phyloP scores from a whole-genome alignment of 2,113 vertebrate genomes.

The Apeltes quadracus region DNA sequence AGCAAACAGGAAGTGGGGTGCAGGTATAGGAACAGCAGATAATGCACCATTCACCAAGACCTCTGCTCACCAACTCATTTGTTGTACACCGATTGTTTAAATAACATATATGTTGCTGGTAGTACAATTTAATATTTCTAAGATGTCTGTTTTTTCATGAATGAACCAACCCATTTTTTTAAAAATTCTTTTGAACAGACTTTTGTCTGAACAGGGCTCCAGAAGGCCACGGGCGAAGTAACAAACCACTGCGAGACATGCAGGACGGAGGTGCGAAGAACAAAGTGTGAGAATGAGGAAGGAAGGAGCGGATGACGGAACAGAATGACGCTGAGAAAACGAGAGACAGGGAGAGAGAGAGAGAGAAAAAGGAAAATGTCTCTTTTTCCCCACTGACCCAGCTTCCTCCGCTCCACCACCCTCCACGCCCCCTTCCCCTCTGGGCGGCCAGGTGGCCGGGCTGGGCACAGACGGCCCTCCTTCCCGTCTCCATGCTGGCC shows the following conservation, averaged over 20 bases:
- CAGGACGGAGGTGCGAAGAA: constrained; percentile 18
- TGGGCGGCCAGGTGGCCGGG: constrained; percentile 76
- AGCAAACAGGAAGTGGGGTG: constrained; percentile 27
- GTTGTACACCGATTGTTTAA: not conserved
- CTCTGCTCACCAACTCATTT: not conserved
- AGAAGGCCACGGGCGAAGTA: not conserved
- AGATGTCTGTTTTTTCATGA: not conserved
- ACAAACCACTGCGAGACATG: not conserved
- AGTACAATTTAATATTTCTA: not conserved
- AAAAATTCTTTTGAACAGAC: not conserved
- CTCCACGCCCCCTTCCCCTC: constrained; percentile 73
- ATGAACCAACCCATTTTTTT: not conserved
- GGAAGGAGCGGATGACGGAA: constrained; percentile 29
- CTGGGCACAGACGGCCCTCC: constrained; percentile 77
- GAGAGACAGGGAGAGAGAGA: constrained; percentile 12
- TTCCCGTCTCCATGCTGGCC: constrained; percentile 73
- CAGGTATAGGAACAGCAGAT: constrained; percentile 21
- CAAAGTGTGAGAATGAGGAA: constrained; percentile 24
- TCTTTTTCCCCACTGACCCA: constrained; percentile 61
- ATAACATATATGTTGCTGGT: not conserved
- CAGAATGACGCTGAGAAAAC: constrained; percentile 43
- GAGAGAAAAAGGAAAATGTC: constrained; percentile 50
- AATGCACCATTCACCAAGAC: not conserved
- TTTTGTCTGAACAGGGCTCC: not conserved
- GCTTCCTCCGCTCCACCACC: constrained; percentile 61